A percentile compares a stretch with the other conserved stretches of the same genome.
These are phyloP conservation scores for Bradynema listronoti DNA, from an alignment of 1,140 invertebrate genomes.

Conservation along the genomic window DNA sequence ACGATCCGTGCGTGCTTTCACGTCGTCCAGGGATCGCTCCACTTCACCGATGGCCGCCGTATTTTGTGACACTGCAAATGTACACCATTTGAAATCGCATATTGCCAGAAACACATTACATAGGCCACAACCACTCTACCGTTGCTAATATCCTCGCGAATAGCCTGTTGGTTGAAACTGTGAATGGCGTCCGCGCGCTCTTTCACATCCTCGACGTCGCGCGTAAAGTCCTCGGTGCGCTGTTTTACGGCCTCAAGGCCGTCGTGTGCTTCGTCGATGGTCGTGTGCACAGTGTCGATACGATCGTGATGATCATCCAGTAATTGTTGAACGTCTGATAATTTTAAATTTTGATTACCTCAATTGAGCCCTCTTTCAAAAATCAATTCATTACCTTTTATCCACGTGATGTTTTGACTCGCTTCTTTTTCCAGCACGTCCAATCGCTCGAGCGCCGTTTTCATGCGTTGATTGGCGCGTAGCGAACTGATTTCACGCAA, in stretches of 20 bases:
- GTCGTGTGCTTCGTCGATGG: slow-evolving; percentile 29
- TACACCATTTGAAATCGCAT: neutral
- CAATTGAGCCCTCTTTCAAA: too few relatives aligned
- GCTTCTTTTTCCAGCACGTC: slow-evolving; percentile 6
- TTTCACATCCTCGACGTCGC: slow-evolving; percentile 37
- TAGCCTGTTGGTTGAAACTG: slow-evolving; percentile 37
- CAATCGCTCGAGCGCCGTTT: slow-evolving; percentile 23
- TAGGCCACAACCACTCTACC: slow-evolving; percentile 23
- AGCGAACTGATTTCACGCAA: slow-evolving; percentile 16
- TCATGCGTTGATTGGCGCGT: slow-evolving; percentile 12
- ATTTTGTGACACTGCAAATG: slow-evolving; percentile 22
- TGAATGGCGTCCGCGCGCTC: slow-evolving; percentile 34
- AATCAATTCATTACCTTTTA: slow-evolving; percentile 18
- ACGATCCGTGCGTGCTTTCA: slow-evolving; percentile 22
- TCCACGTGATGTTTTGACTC: slow-evolving; percentile 30
- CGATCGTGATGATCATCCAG: slow-evolving; percentile 56
- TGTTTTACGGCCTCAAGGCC: slow-evolving; percentile 29
- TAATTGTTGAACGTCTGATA: slow-evolving; percentile 37
- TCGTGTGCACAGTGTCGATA: slow-evolving; percentile 36
- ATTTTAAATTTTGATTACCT: neutral
- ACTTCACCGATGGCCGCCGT: slow-evolving; percentile 12
- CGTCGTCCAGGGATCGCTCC: slow-evolving; percentile 12
- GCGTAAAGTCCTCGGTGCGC: slow-evolving; percentile 23
- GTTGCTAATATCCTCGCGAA: slow-evolving; percentile 47
- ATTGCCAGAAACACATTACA: slow-evolving; percentile 10